Percentiles rank a stretch among this genome's conserved stretches.
Evolutionary conservation across 2,113 vertebrate genomes (phyloP).

Genomic region (Cochlearius cochlearius): DNA sequence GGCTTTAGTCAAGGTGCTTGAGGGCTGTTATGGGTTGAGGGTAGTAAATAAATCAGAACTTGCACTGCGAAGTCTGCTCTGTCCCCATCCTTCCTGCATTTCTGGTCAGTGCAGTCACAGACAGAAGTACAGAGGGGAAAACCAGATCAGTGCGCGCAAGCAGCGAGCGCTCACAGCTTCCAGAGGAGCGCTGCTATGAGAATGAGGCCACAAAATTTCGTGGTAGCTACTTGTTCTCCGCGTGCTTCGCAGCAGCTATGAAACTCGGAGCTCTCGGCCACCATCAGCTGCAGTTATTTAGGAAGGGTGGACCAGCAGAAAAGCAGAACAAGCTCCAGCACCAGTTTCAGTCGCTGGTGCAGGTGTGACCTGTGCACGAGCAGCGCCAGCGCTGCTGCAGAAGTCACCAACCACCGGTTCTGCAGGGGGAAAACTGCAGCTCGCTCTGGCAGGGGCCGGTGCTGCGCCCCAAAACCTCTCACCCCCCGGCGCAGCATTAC

Average conservation of each 20-base stretch:
- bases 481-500: rapidly evolving
- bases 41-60: neutral
- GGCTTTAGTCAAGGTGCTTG: neutral
- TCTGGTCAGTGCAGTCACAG: neutral
- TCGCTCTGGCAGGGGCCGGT: neutral
- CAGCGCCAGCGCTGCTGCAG: neutral
- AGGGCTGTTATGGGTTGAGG: neutral
- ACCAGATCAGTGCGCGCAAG: neutral
- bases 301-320: neutral
- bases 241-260: neutral
- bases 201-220: neutral
- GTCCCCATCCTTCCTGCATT: neutral
- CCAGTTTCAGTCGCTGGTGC: rapidly evolving
- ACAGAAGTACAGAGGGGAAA: neutral
- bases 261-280: neutral
- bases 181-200: rapidly evolving
- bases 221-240: rapidly evolving
- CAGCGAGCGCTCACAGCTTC: neutral
- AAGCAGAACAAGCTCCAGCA: neutral
- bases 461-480: neutral
- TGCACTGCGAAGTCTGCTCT: neutral
- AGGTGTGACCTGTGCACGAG: neutral
- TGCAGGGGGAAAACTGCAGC: neutral
- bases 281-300: rapidly evolving
- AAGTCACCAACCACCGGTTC: neutral